These are phyloP conservation scores for Lindbergichthys nudifrons DNA, from an alignment of 2,797 vertebrate species.

Conservation along the genomic window DNA sequence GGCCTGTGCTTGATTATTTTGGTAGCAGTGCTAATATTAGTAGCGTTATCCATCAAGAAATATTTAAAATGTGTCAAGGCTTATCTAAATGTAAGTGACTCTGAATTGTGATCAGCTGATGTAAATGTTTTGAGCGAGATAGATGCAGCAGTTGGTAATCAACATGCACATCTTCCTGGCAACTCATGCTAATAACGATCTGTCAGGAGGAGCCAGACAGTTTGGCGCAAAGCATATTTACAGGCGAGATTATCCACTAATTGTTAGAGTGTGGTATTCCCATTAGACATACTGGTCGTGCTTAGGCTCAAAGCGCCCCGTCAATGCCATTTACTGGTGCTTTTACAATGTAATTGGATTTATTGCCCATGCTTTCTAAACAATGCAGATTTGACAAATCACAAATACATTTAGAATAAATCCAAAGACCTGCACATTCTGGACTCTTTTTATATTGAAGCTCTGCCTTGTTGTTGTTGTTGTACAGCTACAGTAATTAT, in stretches of 20 bases:
- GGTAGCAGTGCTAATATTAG: slow-evolving; percentile 39
- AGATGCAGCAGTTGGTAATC: slow-evolving; percentile 68
- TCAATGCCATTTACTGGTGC: slow-evolving; percentile 41
- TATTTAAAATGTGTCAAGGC: slow-evolving; percentile 62
- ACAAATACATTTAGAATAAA: slow-evolving; percentile 26
- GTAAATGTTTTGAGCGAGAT: slow-evolving; percentile 63
- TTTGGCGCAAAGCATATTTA: slow-evolving; percentile 69
- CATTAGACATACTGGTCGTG: slow-evolving; percentile 52
- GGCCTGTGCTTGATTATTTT: slow-evolving; percentile 42
- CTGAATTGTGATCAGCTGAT: slow-evolving; percentile 69
- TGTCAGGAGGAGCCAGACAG: slow-evolving; percentile 72
- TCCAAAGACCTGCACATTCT: slow-evolving; percentile 15
- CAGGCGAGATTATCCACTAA: slow-evolving; percentile 67
- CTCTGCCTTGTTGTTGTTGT: slow-evolving; percentile 20
- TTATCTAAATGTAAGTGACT: slow-evolving; percentile 54
- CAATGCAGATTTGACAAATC: slow-evolving; percentile 22
- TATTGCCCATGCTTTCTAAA: slow-evolving; percentile 39
- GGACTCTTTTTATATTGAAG: slow-evolving; percentile 1
- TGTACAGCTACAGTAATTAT: slow-evolving; percentile 27
- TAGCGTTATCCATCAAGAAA: slow-evolving; percentile 49
- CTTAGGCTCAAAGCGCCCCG: slow-evolving; percentile 51
- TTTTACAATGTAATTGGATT: slow-evolving; percentile 52
- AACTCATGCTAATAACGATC: slow-evolving; percentile 74
- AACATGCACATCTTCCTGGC: slow-evolving; percentile 76
- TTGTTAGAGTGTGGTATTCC: slow-evolving; percentile 63